These are phyloP conservation scores for Orthosia gracilis DNA, from an alignment of 2,888 invertebrate species.

Conservation along the genomic window DNA sequence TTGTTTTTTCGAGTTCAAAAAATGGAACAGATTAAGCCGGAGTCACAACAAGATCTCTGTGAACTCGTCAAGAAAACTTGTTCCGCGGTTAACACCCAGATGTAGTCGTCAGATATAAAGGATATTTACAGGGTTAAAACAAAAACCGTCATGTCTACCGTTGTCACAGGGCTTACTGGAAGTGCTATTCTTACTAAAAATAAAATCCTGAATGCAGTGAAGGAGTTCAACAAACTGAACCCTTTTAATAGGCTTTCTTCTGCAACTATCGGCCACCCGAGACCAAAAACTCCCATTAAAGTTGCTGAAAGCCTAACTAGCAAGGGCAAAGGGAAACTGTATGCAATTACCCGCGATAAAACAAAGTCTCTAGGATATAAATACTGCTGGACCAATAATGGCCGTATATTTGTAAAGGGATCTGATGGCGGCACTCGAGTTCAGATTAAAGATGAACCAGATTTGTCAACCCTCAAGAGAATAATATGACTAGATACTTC, in stretches of 20 bases:
- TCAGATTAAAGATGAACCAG: not conserved
- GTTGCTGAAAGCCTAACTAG: not conserved
- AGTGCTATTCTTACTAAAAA: not conserved
- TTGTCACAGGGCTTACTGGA: not conserved
- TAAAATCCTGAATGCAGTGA: not conserved
- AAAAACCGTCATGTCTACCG: not conserved
- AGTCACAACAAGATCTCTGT: not conserved
- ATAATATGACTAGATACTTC: too few species aligned
- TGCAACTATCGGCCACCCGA: not conserved
- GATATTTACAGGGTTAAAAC: not conserved
- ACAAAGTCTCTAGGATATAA: not conserved
- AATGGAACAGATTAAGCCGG: not conserved
- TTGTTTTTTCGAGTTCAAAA: slow-evolving; percentile 1
- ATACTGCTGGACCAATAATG: not conserved
- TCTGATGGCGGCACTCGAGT: not conserved
- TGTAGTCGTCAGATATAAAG: not conserved
- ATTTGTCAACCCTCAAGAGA: too few species aligned
- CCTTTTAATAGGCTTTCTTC: not conserved
- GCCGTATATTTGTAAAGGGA: not conserved
- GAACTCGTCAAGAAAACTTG: not conserved
- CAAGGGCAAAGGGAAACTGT: not conserved
- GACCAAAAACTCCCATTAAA: not conserved
- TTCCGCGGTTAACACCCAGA: not conserved
- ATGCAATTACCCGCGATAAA: not conserved
- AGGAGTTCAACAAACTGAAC: not conserved